Base-by-base conservation (phyloP, 23 tunicate genomes). In the Diplosoma virens region DNA sequence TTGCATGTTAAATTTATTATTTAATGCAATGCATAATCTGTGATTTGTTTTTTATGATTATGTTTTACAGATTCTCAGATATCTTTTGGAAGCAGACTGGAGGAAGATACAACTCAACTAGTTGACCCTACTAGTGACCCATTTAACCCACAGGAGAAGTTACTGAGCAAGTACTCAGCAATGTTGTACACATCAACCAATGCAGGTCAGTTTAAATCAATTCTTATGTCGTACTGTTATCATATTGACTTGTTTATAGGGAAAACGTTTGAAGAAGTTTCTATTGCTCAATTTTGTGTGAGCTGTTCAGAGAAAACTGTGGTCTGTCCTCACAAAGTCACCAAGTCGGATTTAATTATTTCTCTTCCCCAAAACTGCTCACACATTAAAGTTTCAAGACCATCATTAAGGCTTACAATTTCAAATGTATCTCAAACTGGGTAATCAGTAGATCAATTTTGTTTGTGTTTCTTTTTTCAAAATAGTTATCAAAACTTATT, bases 231-330 rank as follows among this genome's bases (percentile, higher is more conserved):
- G 14, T 14, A 7, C 50, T 7, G 23, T 36, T 18, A 20, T 37
- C 26, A 3, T 70, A 37, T 41, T 3, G 26, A 14, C 23, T 60
- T 1, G 64, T 25, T 56, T 61, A 22, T 20, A 92, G 97, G 97
- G n/a, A 85, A 81, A 52, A 92, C 82, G 4, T 92, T 92, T 80
- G 92, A 92, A 47, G 97, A 92, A 69, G 71, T 85, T 17, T 37
- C 66, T 0, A 35, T 24, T 47, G 97, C 88, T 24, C 69, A 86
- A 59, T 92, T 85, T 67, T 92, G 97, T 53, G 37, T 54, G 16
- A 92, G 92, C 58, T 92, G 97, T 81, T 92, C 93, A 58, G 87
- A 85, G 37, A 92, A 92, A 33, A 92, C 97, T 0, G 92, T 81
- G 22, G 55, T 92, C 26, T 92, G 97, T 76, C 97, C 97, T 1